These are phyloP conservation scores for Oophaga pumilio DNA, from an alignment of 2,113 vertebrate genomes.

Conservation along the genomic window DNA sequence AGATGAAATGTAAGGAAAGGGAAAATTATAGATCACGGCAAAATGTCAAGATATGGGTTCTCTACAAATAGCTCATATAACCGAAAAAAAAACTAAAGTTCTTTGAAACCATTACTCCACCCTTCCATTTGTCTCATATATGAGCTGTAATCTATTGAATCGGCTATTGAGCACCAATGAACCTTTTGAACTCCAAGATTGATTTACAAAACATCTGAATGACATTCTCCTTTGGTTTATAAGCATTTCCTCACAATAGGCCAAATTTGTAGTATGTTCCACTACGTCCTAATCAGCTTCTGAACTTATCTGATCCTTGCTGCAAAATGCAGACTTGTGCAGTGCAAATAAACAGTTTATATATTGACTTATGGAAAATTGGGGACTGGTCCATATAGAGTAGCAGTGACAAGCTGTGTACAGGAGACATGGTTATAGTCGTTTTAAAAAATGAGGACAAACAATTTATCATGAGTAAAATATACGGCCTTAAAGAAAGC, in stretches of 20 bases:
- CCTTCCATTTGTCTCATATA: not conserved
- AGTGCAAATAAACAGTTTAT: not conserved
- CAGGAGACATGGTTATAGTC: not conserved
- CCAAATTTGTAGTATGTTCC: not conserved
- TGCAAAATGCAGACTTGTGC: not conserved
- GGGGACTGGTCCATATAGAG: not conserved
- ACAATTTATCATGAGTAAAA: not conserved
- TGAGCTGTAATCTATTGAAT: not conserved
- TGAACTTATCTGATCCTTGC: not conserved
- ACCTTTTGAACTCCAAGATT: not conserved
- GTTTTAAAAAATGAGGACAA: not conserved
- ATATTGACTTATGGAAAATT: not conserved
- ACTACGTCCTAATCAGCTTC: not conserved
- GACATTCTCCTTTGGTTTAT: not conserved
- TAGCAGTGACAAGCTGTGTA: not conserved
- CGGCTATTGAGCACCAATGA: not conserved
- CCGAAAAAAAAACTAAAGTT: not conserved
- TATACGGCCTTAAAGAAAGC: not conserved
- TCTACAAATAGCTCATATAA: not conserved
- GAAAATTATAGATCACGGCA: constrained; percentile 11
- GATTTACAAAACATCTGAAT: not conserved
- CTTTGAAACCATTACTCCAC: not conserved
- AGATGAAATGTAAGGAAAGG: not conserved
- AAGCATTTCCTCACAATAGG: not conserved
- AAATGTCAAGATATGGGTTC: constrained; percentile 4